Conservation (phyloP, 2,888 invertebrate species). For the Hemithea aestivaria region DNA sequence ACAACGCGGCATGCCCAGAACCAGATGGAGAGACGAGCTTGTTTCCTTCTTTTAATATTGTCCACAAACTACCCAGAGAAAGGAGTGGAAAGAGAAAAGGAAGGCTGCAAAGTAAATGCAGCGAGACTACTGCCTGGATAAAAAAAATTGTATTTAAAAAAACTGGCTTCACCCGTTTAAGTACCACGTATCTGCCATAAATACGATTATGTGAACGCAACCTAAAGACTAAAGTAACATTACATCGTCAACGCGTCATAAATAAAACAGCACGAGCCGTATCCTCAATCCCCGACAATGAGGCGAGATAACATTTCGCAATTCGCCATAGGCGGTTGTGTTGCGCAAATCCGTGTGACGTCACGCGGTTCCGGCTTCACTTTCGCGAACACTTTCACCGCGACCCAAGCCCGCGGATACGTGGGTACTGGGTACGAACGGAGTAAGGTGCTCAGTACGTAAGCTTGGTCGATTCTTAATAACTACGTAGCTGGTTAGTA, state of each 20-base stretch:
- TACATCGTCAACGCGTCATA: slow-evolving; percentile 21
- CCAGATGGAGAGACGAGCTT: no score
- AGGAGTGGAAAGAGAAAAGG: no score
- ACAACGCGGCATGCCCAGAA: no score
- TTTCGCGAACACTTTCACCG: slow-evolving; percentile 77
- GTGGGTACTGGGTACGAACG: slow-evolving; percentile 32
- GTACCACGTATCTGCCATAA: no score
- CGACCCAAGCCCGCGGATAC: slow-evolving; percentile 42
- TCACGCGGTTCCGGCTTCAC: slow-evolving; percentile 75
- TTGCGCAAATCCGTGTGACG: slow-evolving; percentile 74
- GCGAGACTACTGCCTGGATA: no score
- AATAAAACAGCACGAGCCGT: slow-evolving; percentile 35
- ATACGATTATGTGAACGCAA: slow-evolving; percentile 1
- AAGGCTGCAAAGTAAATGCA: no score
- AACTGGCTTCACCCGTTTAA: no score
- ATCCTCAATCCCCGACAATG: slow-evolving; percentile 48
- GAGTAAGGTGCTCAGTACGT: slow-evolving; percentile 4
- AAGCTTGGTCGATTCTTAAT: not conserved
- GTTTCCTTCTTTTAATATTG: no score
- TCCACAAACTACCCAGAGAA: no score
- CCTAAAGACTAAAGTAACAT: slow-evolving; percentile 22
- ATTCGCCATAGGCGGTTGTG: slow-evolving; percentile 51
- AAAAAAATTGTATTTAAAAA: no score
- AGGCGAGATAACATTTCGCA: slow-evolving; percentile 66
- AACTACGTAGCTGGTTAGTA: no score